phyloP scores from a whole-genome alignment of 2,113 vertebrate genomes.

The Scopus umbretta region DNA sequence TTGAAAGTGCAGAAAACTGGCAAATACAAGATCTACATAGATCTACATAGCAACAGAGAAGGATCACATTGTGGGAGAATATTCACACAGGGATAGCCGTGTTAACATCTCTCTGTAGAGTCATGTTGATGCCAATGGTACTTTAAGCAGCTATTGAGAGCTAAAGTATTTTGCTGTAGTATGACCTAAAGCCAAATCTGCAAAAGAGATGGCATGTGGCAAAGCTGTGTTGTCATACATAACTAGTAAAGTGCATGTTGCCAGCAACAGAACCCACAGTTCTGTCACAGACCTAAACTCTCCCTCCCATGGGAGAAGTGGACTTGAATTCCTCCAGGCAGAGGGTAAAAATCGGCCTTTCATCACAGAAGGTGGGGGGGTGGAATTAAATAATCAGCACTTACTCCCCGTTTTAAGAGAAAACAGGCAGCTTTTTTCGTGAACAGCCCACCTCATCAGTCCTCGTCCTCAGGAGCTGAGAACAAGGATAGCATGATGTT shows the following conservation, averaged over 20 bases:
- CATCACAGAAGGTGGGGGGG: rapidly evolving
- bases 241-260: background rate
- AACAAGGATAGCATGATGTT: background rate
- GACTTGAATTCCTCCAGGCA: background rate
- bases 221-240: background rate
- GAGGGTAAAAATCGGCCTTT: background rate
- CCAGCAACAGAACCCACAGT: background rate
- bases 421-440: background rate
- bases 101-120: background rate
- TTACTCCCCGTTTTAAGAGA: background rate
- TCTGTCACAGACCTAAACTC: background rate
- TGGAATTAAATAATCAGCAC: background rate
- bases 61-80: background rate
- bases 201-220: background rate
- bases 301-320: background rate
- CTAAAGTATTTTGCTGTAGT: background rate
- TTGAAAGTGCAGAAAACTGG: background rate
- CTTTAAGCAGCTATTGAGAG: background rate
- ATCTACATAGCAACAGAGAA: background rate
- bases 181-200: background rate
- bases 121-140: background rate
- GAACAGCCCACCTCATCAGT: background rate
- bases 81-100: background rate
- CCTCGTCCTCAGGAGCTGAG: background rate
- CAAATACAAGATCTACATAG: background rate